Evolutionary conservation across 2,797 vertebrate genomes (phyloP), one percentile per base, ranked within the genome.

Genomic region (Petrocephalus sullivani): DNA sequence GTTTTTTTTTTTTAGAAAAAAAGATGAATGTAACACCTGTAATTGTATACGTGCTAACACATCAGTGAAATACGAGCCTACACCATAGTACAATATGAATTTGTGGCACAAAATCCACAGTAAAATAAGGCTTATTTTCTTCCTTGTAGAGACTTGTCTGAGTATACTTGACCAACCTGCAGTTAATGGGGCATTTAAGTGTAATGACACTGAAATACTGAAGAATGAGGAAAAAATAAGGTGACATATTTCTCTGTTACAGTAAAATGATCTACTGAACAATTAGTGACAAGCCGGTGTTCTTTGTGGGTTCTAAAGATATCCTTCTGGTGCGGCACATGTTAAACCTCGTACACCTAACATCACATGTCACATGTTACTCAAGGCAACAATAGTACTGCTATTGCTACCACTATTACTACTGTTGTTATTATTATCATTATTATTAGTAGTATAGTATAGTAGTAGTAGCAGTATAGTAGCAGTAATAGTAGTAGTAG

Each of bases 71-170:
- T 49, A 46, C n/a, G 41, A 81, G 41, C 41, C 8, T 49, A 49
- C 16, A 6, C 75, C 16, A n/a, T 37, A 81, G 75, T 81, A 49
- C 75, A 81, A 81, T 81, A 81, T 81, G 75, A 81, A 81, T 81
- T 81, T n/a, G 49, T 81, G 75, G 75, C 41, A 49, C 75, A 46
- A 81, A 81, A 81, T 81, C 75, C 8, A 81, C 41, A 46, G 75
- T 81, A 81, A 49, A 81, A 46, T 81, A 81, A 81, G 75, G 75
- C 16, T 81, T 81, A 46, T 81, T 46, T 46, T 81, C 37, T 49
- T 81, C 75, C n/a, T 81, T 49, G 75, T 81, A 49, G 46, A 81
- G 75, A 81, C 75, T n/a, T 37, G 67, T 71, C 67, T 71, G 67
- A 71, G 12, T 37, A 71, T 71, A 71, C 9, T 33, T 81, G 37